Evolutionary conservation across 2,113 vertebrate species (phyloP).

Genomic region (Suncus etruscus): DNA sequence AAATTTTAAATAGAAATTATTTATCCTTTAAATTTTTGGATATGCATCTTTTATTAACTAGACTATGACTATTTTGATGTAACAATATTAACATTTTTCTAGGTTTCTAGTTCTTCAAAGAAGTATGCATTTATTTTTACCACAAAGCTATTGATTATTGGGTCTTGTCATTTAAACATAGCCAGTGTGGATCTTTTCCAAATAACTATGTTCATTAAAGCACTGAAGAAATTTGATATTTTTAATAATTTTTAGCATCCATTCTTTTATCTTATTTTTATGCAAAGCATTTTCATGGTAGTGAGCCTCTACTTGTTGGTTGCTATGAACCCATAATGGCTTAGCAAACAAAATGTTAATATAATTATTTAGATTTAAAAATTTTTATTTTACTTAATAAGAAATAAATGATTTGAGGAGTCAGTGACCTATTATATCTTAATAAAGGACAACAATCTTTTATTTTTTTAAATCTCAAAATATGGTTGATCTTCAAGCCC

Average conservation of each 20-base stretch:
- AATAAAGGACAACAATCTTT: neutral
- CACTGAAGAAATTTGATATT: too few relatives aligned
- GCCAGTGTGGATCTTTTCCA: neutral
- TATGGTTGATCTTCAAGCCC: too few relatives aligned
- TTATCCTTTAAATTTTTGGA: neutral
- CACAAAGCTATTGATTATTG: neutral
- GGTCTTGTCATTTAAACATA: neutral
- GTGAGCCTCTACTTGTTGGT: neutral
- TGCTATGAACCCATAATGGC: neutral
- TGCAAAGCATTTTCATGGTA: neutral
- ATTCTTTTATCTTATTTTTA: neutral
- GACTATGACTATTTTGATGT: neutral
- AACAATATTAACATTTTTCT: neutral
- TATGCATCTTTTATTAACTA: neutral
- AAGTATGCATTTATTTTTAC: conserved; percentile 8
- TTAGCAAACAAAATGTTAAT: neutral
- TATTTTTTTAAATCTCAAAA: too few relatives aligned
- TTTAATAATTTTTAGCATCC: neutral
- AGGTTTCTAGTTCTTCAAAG: conserved; percentile 22
- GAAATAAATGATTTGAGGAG: neutral
- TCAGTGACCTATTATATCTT: neutral
- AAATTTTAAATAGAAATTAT: neutral
- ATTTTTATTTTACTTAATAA: neutral
- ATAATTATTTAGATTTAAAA: conserved; percentile 36
- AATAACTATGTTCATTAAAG: neutral